These are phyloP conservation scores for Bettongia penicillata DNA, from an alignment of 2,113 vertebrate species.

Conservation along the genomic window DNA sequence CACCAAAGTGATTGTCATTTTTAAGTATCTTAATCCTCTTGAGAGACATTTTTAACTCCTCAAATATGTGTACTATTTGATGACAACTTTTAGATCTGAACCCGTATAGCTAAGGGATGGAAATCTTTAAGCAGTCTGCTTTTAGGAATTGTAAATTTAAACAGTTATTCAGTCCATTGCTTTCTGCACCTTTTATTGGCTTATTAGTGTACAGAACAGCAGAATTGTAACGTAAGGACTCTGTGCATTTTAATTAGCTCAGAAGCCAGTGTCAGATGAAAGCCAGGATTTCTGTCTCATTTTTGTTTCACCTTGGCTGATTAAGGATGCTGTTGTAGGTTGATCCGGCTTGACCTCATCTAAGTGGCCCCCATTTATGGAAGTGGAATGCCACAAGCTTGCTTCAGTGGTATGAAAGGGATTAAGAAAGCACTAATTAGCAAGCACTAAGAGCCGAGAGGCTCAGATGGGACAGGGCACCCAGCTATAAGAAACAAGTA, in stretches of 20 bases:
- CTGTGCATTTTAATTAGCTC: conserved; percentile 82
- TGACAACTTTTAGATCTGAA: conserved; percentile 47
- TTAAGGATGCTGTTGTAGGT: conserved; percentile 83
- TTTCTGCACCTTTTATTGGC: conserved; percentile 79
- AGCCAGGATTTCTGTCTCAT: conserved; percentile 81
- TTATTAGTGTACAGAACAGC: conserved; percentile 77
- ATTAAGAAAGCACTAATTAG: conserved; percentile 83
- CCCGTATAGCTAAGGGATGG: conserved; percentile 34
- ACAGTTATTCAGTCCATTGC: conserved; percentile 68
- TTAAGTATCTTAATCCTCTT: neutral
- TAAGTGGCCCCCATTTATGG: conserved; percentile 82
- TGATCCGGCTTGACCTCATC: conserved; percentile 73
- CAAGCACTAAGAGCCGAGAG: conserved; percentile 69
- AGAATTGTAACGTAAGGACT: conserved; percentile 74
- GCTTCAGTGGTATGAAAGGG: conserved; percentile 78
- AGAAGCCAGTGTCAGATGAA: conserved; percentile 79
- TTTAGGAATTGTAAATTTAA: conserved; percentile 76
- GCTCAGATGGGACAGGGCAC: conserved; percentile 60
- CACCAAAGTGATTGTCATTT: neutral
- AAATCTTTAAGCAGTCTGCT: conserved; percentile 70
- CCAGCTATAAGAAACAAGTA: conserved; percentile 73
- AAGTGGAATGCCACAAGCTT: conserved; percentile 83
- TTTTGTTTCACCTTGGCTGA: conserved; percentile 82
- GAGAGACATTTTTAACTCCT: neutral
- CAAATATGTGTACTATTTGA: neutral